Base-by-base conservation (phyloP, 1,140 invertebrate species). In the Neodiprion lecontei region DNA sequence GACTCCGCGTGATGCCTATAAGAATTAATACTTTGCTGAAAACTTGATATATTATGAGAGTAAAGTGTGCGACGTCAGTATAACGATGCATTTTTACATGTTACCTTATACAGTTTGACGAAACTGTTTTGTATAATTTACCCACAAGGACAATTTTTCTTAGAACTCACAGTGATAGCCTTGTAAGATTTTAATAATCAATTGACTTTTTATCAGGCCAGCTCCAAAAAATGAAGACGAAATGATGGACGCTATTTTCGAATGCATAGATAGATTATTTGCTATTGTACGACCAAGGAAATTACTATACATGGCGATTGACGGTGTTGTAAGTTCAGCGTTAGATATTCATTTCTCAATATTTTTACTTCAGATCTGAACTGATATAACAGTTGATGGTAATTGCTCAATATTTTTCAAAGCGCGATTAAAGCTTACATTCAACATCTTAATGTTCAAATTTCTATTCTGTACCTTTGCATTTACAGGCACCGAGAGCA, bases 211-310 rank as follows among this genome's bases (percentile, higher is more conserved):
- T 88, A 89, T 68, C 81, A 95, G 95, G 81, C 97, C 98, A 49
- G 95, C 98, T 1, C 99, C 99, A 0, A 97, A 97, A 89, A 96
- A 98, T 90, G 98, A 99, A 87, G 98, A 99, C 85, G 99, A 99
- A 89, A 99, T 99, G 98, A 99, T 99, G 97, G 91, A 98, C 70
- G 96, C 97, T 28, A 99, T 99, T 82, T 99, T 99, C 88, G 98
- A 99, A 81, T 99, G 97, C 85, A 99, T 99, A 79, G 99, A 99
- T 87, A 89, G 97, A 74, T 91, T 99, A 70, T 98, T 99, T 88
- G 91, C 92, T 12, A 99, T 99, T 83, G 97, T 99, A 0, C 90
- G 98, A 77, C 99, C 99, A 10, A 91, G 98, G 77, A 97, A 97
- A 87, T 73, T 99, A 9, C 89, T 99, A 67, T 99, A 99, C 86